phyloP scores from a whole-genome alignment of 1,140 invertebrate species.

The Drosophila paulistorum region DNA sequence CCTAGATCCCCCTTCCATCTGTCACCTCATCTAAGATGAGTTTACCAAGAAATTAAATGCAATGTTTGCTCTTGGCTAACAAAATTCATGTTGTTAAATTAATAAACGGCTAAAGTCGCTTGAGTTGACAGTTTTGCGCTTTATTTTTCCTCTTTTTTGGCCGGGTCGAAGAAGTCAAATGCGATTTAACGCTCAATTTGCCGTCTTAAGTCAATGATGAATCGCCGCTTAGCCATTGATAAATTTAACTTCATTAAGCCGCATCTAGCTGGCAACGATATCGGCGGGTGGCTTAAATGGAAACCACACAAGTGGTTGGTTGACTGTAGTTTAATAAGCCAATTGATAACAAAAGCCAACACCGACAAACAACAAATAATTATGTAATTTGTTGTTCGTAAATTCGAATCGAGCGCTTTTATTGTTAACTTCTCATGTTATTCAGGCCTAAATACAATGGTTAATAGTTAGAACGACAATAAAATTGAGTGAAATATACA shows the following conservation, averaged over 20 bases:
- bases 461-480: slow-evolving; percentile 56
- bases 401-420: slow-evolving; percentile 48
- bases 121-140: slow-evolving; percentile 35
- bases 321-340: slow-evolving; percentile 42
- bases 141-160: not conserved
- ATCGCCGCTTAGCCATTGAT: slow-evolving; percentile 61
- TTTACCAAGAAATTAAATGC: slow-evolving; percentile 67
- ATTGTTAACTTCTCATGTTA: slow-evolving; percentile 43
- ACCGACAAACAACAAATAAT: slow-evolving; percentile 57
- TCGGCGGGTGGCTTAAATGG: slow-evolving; percentile 31
- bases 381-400: slow-evolving; percentile 65
- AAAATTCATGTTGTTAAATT: slow-evolving; percentile 73
- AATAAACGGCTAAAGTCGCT: slow-evolving; percentile 67
- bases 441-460: slow-evolving; percentile 34
- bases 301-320: slow-evolving; percentile 53
- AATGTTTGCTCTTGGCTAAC: slow-evolving; percentile 41
- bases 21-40: not conserved
- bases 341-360: slow-evolving; percentile 47
- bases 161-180: slow-evolving; percentile 51
- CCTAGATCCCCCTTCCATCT: not conserved
- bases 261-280: slow-evolving; percentile 46
- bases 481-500: slow-evolving; percentile 51
- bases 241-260: slow-evolving; percentile 75
- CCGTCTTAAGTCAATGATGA: slow-evolving; percentile 59
- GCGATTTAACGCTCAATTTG: slow-evolving; percentile 65